Evolutionary conservation across 2,113 vertebrate genomes (phyloP).

Genomic region (Azemiops feae): DNA sequence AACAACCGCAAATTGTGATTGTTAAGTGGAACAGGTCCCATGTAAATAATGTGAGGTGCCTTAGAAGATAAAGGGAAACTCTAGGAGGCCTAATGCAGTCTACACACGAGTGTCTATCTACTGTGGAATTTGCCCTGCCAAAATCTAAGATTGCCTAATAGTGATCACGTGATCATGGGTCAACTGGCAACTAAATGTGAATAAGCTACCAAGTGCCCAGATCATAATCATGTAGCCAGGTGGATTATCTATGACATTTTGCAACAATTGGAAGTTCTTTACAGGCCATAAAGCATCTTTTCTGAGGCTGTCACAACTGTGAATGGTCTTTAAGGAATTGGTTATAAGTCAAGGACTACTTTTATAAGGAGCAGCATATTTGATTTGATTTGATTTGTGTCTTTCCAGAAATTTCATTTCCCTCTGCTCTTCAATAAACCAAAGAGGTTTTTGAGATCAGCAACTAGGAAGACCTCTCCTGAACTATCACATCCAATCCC

Average conservation of each 20-base stretch:
- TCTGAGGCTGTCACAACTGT: background rate
- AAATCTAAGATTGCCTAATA: background rate
- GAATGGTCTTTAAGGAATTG: background rate
- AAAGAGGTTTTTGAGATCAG: background rate
- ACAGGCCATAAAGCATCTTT: background rate
- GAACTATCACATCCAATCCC: background rate
- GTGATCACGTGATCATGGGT: background rate
- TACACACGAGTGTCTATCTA: background rate
- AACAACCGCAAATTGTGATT: background rate
- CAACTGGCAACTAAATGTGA: background rate
- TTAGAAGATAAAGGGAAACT: background rate
- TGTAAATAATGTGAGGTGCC: background rate
- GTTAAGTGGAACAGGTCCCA: background rate
- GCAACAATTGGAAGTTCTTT: background rate
- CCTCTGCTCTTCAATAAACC: background rate
- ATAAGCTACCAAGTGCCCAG: background rate
- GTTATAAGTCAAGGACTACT: background rate
- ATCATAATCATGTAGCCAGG: background rate
- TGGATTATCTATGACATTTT: background rate
- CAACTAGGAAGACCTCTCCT: background rate
- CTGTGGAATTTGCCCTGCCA: background rate
- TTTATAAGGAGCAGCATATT: background rate
- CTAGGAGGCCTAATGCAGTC: no score
- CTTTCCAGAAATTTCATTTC: background rate
- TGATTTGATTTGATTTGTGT: background rate